phyloP scores from a whole-genome alignment of 1,140 invertebrate species.

The Eumeta japonica region DNA sequence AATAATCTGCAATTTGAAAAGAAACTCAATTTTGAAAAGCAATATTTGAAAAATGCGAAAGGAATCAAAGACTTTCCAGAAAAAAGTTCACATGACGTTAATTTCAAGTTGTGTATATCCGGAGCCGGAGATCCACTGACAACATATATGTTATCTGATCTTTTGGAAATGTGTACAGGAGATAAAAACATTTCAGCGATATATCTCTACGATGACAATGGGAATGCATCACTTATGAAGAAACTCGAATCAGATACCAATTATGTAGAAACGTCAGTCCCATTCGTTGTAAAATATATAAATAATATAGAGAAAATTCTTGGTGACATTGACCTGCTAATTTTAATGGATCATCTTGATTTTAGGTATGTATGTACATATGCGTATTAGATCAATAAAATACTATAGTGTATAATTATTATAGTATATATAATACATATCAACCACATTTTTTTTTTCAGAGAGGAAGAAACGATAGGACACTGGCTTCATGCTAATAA shows the following conservation, averaged over 20 bases:
- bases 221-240: slow-evolving; percentile 25
- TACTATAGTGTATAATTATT: too few relatives aligned
- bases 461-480: slow-evolving; percentile 25
- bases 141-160: slow-evolving; percentile 33
- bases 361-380: slow-evolving; percentile 25
- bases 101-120: slow-evolving; percentile 22
- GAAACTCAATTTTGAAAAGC: slow-evolving; percentile 21
- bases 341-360: slow-evolving; percentile 37
- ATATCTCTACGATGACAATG: slow-evolving; percentile 32
- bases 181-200: slow-evolving; percentile 30
- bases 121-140: slow-evolving; percentile 28
- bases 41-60: background rate
- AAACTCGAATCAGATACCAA: slow-evolving; percentile 34
- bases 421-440: too few relatives aligned
- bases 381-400: too few relatives aligned
- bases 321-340: slow-evolving; percentile 32
- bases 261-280: slow-evolving; percentile 31
- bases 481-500: slow-evolving; percentile 37
- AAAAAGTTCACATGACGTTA: too few relatives aligned
- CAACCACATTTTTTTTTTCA: too few relatives aligned
- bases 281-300: slow-evolving; percentile 27
- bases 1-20: slow-evolving; percentile 35
- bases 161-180: slow-evolving; percentile 22
- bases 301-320: slow-evolving; percentile 39
- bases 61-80: too few relatives aligned